phyloP scores from a whole-genome alignment of 2,113 vertebrate genomes.

The Tachysurus fulvidraco region DNA sequence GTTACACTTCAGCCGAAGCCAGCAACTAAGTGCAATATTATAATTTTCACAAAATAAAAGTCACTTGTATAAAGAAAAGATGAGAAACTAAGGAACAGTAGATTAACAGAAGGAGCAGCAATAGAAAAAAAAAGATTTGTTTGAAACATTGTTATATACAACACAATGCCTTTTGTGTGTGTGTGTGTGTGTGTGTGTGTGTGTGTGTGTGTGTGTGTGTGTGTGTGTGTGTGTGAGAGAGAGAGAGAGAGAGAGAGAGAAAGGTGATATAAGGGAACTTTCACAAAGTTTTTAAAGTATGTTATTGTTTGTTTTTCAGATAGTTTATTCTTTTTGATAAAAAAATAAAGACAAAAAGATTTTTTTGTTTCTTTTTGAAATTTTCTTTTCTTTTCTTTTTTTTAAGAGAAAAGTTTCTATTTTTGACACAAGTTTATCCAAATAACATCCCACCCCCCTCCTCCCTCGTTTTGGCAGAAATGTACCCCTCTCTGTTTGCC shows the following conservation, averaged over 20 bases:
- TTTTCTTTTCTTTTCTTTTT: too few species aligned
- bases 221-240: too few species aligned
- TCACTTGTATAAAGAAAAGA: not conserved
- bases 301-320: not conserved
- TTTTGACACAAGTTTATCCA: not conserved
- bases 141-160: not conserved
- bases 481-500: not conserved
- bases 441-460: not conserved
- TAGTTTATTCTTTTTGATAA: not conserved
- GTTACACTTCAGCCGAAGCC: slow-evolving; percentile 5
- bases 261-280: not conserved
- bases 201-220: too few species aligned
- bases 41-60: slow-evolving; percentile 44
- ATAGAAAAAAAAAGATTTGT: not conserved
- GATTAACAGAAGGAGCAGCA: not conserved
- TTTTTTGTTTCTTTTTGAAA: too few species aligned
- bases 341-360: not conserved
- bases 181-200: too few species aligned
- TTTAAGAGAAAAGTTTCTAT: not conserved
- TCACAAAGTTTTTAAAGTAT: not conserved
- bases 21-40: slow-evolving; percentile 1
- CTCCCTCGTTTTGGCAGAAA: not conserved
- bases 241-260: too few species aligned
- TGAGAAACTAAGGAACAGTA: not conserved
- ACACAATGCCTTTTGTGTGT: too few species aligned